Percentiles rank a stretch among this genome's conserved stretches.
These are phyloP conservation scores for Eueides isabella DNA, from an alignment of 1,140 invertebrate genomes.

Conservation along the genomic window DNA sequence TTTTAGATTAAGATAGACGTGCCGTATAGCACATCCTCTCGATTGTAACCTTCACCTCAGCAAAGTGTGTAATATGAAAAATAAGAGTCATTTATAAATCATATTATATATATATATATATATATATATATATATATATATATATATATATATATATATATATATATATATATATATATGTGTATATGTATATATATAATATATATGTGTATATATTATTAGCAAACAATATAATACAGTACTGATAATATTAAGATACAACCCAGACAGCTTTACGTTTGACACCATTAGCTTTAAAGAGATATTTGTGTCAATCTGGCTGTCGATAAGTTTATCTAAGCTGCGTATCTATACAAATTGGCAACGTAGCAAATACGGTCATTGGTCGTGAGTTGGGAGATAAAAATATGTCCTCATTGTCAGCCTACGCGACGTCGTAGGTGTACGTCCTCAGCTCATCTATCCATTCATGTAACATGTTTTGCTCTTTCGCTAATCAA, in stretches of 20 bases:
- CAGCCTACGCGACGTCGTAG: constrained; percentile 40
- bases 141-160: background rate
- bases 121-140: background rate
- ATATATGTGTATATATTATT: background rate
- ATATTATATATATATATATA: background rate
- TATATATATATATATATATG: too few relatives aligned
- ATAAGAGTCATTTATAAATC: background rate
- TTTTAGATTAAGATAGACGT: background rate
- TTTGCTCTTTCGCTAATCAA: constrained; percentile 16
- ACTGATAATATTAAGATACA: background rate
- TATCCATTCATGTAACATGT: constrained; percentile 39
- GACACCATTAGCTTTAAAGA: constrained; percentile 33
- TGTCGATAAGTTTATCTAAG: constrained; percentile 41
- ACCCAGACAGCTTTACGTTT: constrained; percentile 34
- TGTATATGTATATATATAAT: too few relatives aligned
- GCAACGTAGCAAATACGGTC: constrained; percentile 52
- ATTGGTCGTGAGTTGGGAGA: constrained; percentile 42
- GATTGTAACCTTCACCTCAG: constrained; percentile 5
- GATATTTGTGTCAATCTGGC: constrained; percentile 40
- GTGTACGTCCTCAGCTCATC: constrained; percentile 26
- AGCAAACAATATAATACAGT: background rate
- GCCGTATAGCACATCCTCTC: constrained; percentile 2
- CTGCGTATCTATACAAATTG: constrained; percentile 44
- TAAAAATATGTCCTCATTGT: constrained; percentile 55
- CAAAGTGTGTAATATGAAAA: background rate